Evolutionary conservation across 1,140 invertebrate species (phyloP).

Genomic region (Acromyrmex echinatior): DNA sequence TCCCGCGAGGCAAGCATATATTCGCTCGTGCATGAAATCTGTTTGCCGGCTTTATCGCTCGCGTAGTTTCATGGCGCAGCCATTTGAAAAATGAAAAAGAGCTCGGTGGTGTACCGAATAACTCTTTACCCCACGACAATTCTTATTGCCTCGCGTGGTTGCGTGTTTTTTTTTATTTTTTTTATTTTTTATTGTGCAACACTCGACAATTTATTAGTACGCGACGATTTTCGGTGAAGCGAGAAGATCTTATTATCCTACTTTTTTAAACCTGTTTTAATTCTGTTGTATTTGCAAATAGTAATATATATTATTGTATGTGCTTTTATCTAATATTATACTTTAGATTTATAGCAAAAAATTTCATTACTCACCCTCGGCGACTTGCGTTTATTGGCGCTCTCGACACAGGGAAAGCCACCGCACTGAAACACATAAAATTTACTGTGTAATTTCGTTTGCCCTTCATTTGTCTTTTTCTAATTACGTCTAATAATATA

Average conservation of each 20-base stretch:
- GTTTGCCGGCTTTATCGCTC: slow-evolving; percentile 52
- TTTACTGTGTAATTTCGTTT: neutral
- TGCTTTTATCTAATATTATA: neutral
- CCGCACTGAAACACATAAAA: slow-evolving; percentile 86
- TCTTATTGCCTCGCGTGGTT: slow-evolving; percentile 10
- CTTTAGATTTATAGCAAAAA: neutral
- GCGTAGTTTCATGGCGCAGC: slow-evolving; percentile 41
- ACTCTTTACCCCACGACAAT: slow-evolving; percentile 25
- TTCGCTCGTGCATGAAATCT: slow-evolving; percentile 50
- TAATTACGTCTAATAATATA: neutral
- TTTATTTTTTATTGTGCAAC: neutral
- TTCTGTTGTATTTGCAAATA: neutral
- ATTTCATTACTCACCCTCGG: slow-evolving; percentile 80
- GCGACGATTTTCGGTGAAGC: neutral
- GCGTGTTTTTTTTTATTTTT: slow-evolving; percentile 11
- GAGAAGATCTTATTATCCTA: neutral
- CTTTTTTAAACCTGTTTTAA: neutral
- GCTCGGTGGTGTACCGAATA: slow-evolving; percentile 18
- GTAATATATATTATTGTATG: too few relatives aligned
- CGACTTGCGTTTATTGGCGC: slow-evolving; percentile 79
- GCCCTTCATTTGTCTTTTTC: neutral
- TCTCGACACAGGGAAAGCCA: slow-evolving; percentile 84
- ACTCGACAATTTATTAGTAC: slow-evolving; percentile 2
- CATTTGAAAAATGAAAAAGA: slow-evolving; percentile 48
- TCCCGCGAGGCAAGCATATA: slow-evolving; percentile 7